Percentiles rank a stretch among this genome's conserved stretches.
Conservation (phyloP, 2,888 invertebrate species). For the Amphipyra tragopoginis region DNA sequence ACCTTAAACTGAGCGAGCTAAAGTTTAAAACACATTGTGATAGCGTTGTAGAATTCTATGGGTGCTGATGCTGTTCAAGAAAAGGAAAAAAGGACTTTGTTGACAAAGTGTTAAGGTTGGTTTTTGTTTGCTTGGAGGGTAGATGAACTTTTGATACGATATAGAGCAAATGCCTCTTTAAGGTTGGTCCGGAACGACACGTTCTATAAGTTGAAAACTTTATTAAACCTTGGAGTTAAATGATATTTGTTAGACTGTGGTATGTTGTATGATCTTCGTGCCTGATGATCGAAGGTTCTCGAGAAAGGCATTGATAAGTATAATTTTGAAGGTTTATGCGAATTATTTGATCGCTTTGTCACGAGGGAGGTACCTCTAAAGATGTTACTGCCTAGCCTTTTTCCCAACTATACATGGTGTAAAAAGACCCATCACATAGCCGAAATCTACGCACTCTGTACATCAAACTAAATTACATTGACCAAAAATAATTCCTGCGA, state of each 20-base stretch:
- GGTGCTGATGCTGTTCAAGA: background rate
- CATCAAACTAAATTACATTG: too few relatives aligned
- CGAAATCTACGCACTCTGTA: too few relatives aligned
- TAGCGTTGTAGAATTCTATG: background rate
- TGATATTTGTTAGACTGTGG: slow-evolving; percentile 41
- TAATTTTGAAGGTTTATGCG: background rate
- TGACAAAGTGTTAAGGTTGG: accelerated
- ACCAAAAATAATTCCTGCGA: too few relatives aligned
- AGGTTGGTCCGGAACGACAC: slow-evolving; percentile 63
- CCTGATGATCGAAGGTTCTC: slow-evolving; percentile 18
- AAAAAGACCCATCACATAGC: too few relatives aligned
- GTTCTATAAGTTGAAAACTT: slow-evolving; percentile 46
- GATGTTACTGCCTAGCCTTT: too few relatives aligned
- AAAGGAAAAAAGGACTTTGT: slow-evolving; percentile 2
- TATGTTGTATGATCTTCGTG: slow-evolving; percentile 27
- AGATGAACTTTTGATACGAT: slow-evolving; percentile 65
- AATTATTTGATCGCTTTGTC: background rate
- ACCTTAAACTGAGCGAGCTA: background rate
- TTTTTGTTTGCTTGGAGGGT: slow-evolving; percentile 5
- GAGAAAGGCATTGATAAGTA: slow-evolving; percentile 11
- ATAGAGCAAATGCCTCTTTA: slow-evolving; percentile 64
- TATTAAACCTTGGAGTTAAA: slow-evolving; percentile 53
- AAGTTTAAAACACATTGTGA: background rate
- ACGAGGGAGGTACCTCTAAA: background rate
- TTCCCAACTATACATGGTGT: too few relatives aligned